Base-by-base conservation (phyloP, 2,888 invertebrate species). In the Metellina segmentata region DNA sequence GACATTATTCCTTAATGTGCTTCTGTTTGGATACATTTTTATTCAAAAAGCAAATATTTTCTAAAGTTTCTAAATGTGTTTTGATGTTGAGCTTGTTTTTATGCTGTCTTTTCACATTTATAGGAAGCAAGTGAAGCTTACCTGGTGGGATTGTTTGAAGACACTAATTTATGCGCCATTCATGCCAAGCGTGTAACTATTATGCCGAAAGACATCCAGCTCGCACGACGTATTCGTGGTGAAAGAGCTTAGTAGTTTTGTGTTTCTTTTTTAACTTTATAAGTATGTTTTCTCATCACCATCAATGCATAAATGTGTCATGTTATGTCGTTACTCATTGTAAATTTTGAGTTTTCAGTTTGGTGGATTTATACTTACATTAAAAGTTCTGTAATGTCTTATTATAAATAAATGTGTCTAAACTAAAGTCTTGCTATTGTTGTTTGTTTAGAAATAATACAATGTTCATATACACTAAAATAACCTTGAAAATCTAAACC, bases 191-290 rank as follows among this genome's bases (percentile, higher is more conserved):
- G 91, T 49, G 91, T 92, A 11, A 92, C 91, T 52, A 88, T 92
- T 49, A 92, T 92, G 91, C 88, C 91, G 74, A 92, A 92, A 51
- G 91, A 92, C 61, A 92, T 92, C 8, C 91, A 92, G 81, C 91
- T 92, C 13, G 91, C 91, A 13, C 81, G 91, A 34, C 88, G 91
- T 53, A 89, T 92, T 20, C 88, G 91, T 61, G 91, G 91, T 70
- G 91, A 91, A 78, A 71, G 91, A 79, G 91, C 91, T 78, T 91
- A 91, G 81, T 91, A 91, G 81, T 61, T 53, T 81, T 34, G 69
- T 8, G n/a, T 51, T 34, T 79, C 69, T 86, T 86, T 61, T 81
- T 74, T 34, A 52, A 19, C 69, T 69, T 53, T 61, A 85, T 51
- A 77, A 81, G 49, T 70, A 89, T 82, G 72, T 87, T 77, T 34